phyloP scores from a whole-genome alignment of 2,113 vertebrate genomes.

The Solea senegalensis region DNA sequence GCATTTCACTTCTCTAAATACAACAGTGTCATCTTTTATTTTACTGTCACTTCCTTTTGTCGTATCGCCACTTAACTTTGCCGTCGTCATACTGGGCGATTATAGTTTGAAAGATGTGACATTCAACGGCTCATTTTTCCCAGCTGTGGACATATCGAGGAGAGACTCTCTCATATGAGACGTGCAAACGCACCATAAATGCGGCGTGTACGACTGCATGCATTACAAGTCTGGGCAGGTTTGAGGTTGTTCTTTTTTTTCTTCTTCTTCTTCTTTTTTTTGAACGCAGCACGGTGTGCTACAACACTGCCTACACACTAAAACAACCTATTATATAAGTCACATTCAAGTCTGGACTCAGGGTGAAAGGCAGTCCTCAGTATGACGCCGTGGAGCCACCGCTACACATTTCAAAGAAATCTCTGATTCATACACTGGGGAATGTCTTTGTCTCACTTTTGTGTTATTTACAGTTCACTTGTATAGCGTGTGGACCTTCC shows the following conservation, averaged over 20 bases:
- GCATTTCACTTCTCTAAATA: slow-evolving; percentile 26
- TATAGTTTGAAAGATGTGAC: not conserved
- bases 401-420: slow-evolving; percentile 65
- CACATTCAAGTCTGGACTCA: slow-evolving; percentile 63
- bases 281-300: slow-evolving; percentile 22
- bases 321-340: slow-evolving; percentile 62
- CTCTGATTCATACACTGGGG: slow-evolving; percentile 67
- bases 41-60: slow-evolving; percentile 19
- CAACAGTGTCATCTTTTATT: not conserved
- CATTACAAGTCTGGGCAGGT: slow-evolving; percentile 61
- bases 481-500: slow-evolving; percentile 5
- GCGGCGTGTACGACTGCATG: not conserved
- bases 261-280: slow-evolving; percentile 3
- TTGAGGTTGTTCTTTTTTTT: not conserved
- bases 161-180: slow-evolving; percentile 8
- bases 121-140: slow-evolving; percentile 15
- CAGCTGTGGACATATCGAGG: slow-evolving; percentile 11
- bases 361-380: slow-evolving; percentile 50
- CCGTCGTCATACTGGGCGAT: too few relatives aligned
- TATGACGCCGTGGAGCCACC: slow-evolving; percentile 37
- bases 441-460: slow-evolving; percentile 16
- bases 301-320: slow-evolving; percentile 53
- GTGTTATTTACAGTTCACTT: slow-evolving; percentile 20
- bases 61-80: not conserved
- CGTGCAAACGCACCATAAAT: not conserved